Evolutionary conservation across 2,888 invertebrate genomes (phyloP).

Genomic region (Epistrophe grossulariae): DNA sequence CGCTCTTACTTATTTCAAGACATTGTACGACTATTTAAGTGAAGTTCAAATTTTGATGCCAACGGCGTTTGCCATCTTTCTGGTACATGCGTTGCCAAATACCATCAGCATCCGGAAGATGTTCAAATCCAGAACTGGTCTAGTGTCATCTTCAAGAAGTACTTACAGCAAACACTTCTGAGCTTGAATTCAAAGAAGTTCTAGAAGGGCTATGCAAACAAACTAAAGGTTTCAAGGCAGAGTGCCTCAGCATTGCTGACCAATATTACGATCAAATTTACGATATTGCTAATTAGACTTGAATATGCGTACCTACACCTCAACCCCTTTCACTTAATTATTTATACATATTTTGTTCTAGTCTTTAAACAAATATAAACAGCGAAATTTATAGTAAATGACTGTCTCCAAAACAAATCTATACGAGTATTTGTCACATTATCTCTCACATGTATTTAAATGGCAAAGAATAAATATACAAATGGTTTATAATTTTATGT

Average conservation of each 20-base stretch:
- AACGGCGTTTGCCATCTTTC: constrained; percentile 90
- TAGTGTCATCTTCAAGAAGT: constrained; percentile 91
- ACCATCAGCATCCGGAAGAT: constrained; percentile 87
- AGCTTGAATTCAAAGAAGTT: constrained; percentile 91
- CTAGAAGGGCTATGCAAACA: constrained; percentile 92
- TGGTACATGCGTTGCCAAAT: constrained; percentile 89
- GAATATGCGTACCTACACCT: constrained; percentile 6
- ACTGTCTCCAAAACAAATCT: constrained; percentile 6
- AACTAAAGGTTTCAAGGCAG: constrained; percentile 89
- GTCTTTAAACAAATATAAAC: not conserved
- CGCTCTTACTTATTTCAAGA: no score
- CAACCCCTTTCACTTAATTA: constrained; percentile 18
- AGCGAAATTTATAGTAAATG: not conserved
- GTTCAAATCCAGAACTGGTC: constrained; percentile 85
- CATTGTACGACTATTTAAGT: constrained; percentile 86
- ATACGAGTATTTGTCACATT: constrained; percentile 15
- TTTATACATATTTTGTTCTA: not conserved
- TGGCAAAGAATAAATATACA: constrained; percentile 33
- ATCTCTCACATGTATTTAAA: constrained; percentile 20
- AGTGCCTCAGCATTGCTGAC: constrained; percentile 90
- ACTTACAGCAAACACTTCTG: constrained; percentile 93
- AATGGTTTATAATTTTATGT: constrained; percentile 6
- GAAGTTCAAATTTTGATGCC: constrained; percentile 87
- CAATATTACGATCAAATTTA: constrained; percentile 92
- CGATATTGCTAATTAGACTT: constrained; percentile 45